Evolutionary conservation across 2,797 vertebrate genomes (phyloP).

Genomic region (Anniella stebbinsi): DNA sequence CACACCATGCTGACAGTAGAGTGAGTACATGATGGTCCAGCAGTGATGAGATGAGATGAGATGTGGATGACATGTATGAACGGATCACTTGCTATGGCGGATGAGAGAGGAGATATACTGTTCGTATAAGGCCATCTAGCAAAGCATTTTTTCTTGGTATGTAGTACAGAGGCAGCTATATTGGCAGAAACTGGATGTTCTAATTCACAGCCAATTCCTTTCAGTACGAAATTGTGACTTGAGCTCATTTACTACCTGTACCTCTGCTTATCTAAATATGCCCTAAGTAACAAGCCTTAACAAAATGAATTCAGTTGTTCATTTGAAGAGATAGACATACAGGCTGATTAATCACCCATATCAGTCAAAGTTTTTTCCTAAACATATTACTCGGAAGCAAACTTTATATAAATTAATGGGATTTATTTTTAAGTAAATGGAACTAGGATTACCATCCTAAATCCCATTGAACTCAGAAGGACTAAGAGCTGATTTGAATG

Average conservation of each 20-base stretch:
- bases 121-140: neutral
- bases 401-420: conserved; percentile 15
- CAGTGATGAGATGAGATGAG: neutral
- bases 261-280: neutral
- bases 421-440: conserved; percentile 26
- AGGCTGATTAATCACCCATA: neutral
- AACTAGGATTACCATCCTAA: neutral
- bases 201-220: neutral
- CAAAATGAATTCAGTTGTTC: neutral
- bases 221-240: neutral
- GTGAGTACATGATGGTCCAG: neutral
- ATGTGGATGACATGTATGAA: neutral
- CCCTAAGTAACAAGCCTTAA: neutral
- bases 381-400: conserved; percentile 7
- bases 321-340: neutral
- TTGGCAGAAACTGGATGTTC: neutral
- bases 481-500: conserved; percentile 6
- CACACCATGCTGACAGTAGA: neutral
- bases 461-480: neutral
- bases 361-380: neutral
- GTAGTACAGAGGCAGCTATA: neutral
- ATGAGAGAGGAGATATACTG: neutral
- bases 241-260: neutral
- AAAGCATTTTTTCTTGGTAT: neutral
- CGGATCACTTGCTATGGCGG: neutral